phyloP scores from a whole-genome alignment of 1,140 invertebrate species.

The Frieseomelitta varia region DNA sequence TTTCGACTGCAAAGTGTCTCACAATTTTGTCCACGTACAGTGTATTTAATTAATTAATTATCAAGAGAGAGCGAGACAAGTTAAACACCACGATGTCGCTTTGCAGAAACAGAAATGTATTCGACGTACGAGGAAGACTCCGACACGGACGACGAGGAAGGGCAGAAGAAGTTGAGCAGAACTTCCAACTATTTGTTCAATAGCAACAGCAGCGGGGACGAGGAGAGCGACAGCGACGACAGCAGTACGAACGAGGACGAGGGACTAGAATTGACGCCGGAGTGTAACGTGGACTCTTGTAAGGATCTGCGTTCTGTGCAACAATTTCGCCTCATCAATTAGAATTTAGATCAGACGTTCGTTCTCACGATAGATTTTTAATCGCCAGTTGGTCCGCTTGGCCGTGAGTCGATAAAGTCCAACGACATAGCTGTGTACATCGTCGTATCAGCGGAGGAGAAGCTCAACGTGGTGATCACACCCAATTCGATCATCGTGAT shows the following conservation, averaged over 20 bases:
- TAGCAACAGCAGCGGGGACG: constrained; percentile 89
- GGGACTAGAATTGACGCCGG: constrained; percentile 74
- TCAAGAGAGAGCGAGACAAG: too few relatives aligned
- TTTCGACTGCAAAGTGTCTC: too few relatives aligned
- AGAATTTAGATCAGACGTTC: neutral
- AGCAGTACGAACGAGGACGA: constrained; percentile 86
- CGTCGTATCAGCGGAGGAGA: constrained; percentile 86
- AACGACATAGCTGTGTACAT: constrained; percentile 86
- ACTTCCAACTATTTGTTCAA: constrained; percentile 90
- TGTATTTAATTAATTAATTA: too few relatives aligned
- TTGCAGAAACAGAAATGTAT: constrained; percentile 67
- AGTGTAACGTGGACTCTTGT: constrained; percentile 69
- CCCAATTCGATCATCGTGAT: constrained; percentile 81
- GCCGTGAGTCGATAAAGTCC: constrained; percentile 79
- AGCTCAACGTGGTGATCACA: constrained; percentile 88
- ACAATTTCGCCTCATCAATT: neutral
- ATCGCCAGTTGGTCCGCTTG: constrained; percentile 76
- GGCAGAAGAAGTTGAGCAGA: constrained; percentile 88
- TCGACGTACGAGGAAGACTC: constrained; percentile 87
- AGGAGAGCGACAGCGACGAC: constrained; percentile 87
- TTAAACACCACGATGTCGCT: too few relatives aligned
- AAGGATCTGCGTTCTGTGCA: constrained; percentile 16
- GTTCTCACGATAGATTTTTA: constrained; percentile 29
- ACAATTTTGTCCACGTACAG: too few relatives aligned
- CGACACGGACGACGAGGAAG: constrained; percentile 91